Conservation (phyloP, 2,113 vertebrate genomes). For the Glaucomys volans region DNA sequence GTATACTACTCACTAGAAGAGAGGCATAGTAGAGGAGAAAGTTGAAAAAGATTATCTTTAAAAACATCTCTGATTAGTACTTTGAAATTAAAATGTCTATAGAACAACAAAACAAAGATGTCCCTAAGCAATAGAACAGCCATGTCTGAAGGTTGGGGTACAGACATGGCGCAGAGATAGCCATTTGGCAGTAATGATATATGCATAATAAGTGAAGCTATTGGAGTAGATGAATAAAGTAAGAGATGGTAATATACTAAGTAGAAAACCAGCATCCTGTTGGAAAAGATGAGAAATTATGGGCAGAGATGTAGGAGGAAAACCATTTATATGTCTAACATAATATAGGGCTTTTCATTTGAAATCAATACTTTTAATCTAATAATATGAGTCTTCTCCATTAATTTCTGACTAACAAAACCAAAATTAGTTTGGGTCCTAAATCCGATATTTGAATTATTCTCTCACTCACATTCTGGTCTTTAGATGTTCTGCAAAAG, state of each 20-base stretch:
- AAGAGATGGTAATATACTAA: neutral
- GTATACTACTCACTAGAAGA: neutral
- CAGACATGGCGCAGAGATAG: neutral
- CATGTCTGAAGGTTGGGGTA: neutral
- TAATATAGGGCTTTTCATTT: neutral
- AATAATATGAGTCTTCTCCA: neutral
- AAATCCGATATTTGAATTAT: neutral
- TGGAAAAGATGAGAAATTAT: neutral
- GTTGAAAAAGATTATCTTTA: neutral
- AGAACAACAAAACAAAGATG: neutral
- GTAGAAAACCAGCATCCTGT: neutral
- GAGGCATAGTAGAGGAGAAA: neutral
- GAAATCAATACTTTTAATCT: neutral
- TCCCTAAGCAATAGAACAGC: neutral
- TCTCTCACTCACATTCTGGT: neutral
- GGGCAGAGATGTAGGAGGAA: neutral
- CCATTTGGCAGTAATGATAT: neutral
- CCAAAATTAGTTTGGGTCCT: neutral
- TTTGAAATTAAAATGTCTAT: neutral
- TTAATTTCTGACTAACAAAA: neutral
- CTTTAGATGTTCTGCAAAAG: neutral
- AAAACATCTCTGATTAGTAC: neutral
- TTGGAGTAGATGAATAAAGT: neutral
- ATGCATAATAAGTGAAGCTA: neutral
- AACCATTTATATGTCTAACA: neutral